Evolutionary conservation across 2,113 vertebrate genomes (phyloP), one percentile per base, ranked within the genome.

Genomic region (Numida meleagris): DNA sequence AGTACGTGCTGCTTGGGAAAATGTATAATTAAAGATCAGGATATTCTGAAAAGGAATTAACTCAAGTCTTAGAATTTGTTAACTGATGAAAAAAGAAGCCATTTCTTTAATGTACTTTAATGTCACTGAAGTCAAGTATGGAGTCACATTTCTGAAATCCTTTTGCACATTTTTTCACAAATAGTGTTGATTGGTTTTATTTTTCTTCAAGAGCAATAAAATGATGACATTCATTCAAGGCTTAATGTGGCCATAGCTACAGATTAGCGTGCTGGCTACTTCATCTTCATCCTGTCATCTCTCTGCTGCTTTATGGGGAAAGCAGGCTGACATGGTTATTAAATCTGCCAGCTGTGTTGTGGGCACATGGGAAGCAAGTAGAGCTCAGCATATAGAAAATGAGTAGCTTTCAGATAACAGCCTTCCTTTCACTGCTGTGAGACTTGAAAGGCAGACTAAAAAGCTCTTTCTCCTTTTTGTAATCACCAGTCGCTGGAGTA

Each of bases 261-360:
- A 74, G 91, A 76, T 88, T 90, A 82, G 84, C 33, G 2, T 0
- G 1, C 82, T 75, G 93, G 87, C 82, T 91, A 79, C 76, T 94
- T 75, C 29, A 90, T 87, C 72, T 87, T 96, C 79, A 81, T 96
- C 63, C 93, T 94, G 97, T 96, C 97, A 88, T 96, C 95, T 90
- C 63, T 88, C 81, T 77, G 91, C 88, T 88, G 88, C 83, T 86
- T 84, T 88, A 65, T 66, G 82, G 92, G 95, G 86, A 73, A 95
- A 91, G 88, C 88, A 68, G 97, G 83, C 96, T 96, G 96, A 85
- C 95, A 94, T 79, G 91, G 96, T 97, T 94, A 95, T 98, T 97
- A 97, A 96, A 96, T 94, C 97, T 95, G 96, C 97, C 98, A 97
- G 97, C 97, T 97, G 97, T 95, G 96, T 63, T 88, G 91, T 96